Evolutionary conservation across 2,888 invertebrate species (phyloP).

Genomic region (Brassicogethes aeneus): DNA sequence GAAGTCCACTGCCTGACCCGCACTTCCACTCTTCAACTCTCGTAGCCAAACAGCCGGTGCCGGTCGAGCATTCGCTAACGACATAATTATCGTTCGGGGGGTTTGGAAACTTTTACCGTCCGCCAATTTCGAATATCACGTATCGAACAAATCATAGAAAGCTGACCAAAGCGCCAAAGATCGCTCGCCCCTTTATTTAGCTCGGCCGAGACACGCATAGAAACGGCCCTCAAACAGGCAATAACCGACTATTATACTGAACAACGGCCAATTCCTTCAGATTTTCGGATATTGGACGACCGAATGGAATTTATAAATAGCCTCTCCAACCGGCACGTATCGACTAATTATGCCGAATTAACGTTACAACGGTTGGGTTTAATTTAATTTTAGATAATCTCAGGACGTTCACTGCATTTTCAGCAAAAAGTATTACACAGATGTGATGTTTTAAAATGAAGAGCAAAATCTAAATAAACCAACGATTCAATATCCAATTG

Average conservation of each 20-base stretch:
- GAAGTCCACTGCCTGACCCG: slow-evolving; percentile 36
- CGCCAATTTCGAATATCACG: slow-evolving; percentile 27
- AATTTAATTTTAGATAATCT: too few relatives aligned
- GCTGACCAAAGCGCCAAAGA: slow-evolving; percentile 34
- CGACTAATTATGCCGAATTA: too few relatives aligned
- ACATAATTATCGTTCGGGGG: slow-evolving; percentile 34
- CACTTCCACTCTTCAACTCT: slow-evolving; percentile 27
- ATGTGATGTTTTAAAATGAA: too few relatives aligned
- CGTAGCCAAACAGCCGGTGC: slow-evolving; percentile 27
- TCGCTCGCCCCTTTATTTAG: slow-evolving; percentile 33
- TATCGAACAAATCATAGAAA: slow-evolving; percentile 40
- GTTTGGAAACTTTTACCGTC: slow-evolving; percentile 10
- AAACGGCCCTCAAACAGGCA: slow-evolving; percentile 40
- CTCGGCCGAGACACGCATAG: slow-evolving; percentile 36
- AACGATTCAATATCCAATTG: too few relatives aligned
- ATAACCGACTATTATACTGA: slow-evolving; percentile 34
- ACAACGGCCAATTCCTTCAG: slow-evolving; percentile 36
- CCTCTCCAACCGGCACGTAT: too few relatives aligned
- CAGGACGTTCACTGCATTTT: too few relatives aligned
- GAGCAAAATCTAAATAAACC: too few relatives aligned
- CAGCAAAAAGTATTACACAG: too few relatives aligned
- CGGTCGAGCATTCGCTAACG: slow-evolving; percentile 36
- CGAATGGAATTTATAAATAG: too few relatives aligned
- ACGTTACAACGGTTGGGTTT: too few relatives aligned
- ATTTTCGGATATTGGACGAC: slow-evolving; percentile 36